Conservation (phyloP, 2,797 vertebrate species). For the Dromococcyx pavoninus region DNA sequence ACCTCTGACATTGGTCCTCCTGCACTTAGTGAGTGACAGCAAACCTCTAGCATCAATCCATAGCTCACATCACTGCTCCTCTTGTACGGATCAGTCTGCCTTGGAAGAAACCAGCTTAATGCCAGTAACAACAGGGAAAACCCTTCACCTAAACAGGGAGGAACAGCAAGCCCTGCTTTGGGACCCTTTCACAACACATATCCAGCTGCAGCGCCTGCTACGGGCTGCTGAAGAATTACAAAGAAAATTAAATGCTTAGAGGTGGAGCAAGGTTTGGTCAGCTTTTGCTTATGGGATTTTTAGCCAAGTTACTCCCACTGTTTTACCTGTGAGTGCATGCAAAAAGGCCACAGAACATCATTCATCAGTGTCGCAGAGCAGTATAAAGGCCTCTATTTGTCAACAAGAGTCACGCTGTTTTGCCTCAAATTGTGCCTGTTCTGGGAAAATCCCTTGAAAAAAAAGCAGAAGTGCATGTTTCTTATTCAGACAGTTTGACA, state of each 20-base stretch:
- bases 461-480: background rate
- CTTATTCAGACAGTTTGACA: background rate
- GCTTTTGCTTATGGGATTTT: background rate
- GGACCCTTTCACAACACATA: background rate
- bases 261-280: background rate
- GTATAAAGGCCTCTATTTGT: background rate
- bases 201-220: background rate
- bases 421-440: background rate
- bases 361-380: background rate
- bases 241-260: background rate
- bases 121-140: background rate
- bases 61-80: background rate
- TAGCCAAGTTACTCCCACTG: background rate
- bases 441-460: background rate
- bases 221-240: background rate
- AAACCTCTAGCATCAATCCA: background rate
- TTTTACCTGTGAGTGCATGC: background rate
- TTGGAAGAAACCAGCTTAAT: background rate
- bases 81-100: background rate
- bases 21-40: background rate
- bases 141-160: background rate
- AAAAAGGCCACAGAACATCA: rapidly evolving
- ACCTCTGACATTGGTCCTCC: background rate
- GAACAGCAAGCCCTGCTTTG: background rate
- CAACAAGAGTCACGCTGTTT: background rate